Conservation (phyloP, 2,797 vertebrate species). For the Rhynchonycteris naso region DNA sequence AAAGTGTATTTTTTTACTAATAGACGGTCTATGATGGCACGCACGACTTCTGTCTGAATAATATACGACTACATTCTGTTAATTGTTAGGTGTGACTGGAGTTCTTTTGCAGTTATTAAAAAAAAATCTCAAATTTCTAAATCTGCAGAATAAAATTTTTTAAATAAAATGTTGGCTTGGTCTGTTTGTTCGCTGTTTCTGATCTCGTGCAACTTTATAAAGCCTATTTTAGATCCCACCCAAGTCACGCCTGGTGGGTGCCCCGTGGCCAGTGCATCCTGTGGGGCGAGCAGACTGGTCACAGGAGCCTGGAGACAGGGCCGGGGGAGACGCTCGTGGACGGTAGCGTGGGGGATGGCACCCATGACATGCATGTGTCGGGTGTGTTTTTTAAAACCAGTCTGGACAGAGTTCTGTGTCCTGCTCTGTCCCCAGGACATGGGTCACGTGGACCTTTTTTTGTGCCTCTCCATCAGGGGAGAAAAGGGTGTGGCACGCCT, state of each 20-base stretch:
- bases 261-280: accelerated
- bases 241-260: accelerated
- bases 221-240: background rate
- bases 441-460: no score
- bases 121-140: constrained; percentile 95
- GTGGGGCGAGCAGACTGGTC: accelerated
- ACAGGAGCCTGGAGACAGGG: background rate
- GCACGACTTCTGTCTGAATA: constrained; percentile 97
- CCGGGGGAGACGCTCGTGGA: no score
- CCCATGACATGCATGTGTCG: accelerated
- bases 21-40: constrained; percentile 99
- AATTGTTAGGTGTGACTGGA: constrained; percentile 95
- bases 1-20: constrained; percentile 99
- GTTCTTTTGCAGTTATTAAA: constrained; percentile 93
- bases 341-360: no score
- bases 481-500: no score
- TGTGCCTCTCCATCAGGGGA: no score
- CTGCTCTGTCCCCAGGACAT: no score
- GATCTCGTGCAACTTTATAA: background rate
- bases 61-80: constrained; percentile 95
- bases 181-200: constrained; percentile 49
- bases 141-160: constrained; percentile 99
- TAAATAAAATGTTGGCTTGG: constrained; percentile 88
- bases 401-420: no score
- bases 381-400: no score